These are phyloP conservation scores for Porites rus DNA, from an alignment of 92 coral and sea anemone species.

Conservation along the genomic window DNA sequence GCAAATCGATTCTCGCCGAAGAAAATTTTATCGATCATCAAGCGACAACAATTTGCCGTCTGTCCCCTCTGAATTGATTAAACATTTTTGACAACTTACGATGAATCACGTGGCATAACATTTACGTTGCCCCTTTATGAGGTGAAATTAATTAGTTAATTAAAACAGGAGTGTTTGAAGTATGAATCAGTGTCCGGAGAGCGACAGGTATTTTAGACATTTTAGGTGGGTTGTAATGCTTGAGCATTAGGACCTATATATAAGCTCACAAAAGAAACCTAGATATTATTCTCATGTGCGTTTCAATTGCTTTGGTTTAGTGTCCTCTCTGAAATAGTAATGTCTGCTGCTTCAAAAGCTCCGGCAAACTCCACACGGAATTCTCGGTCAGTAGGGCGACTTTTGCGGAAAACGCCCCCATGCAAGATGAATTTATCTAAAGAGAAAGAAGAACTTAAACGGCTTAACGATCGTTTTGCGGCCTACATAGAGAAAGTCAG, in stretches of 20 bases:
- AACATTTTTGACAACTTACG: too few species aligned
- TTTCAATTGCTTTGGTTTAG: background rate
- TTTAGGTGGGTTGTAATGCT: conserved; percentile 6
- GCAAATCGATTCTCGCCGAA: too few species aligned
- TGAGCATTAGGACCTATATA: background rate
- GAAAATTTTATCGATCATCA: too few species aligned
- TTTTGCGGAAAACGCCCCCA: conserved; percentile 9
- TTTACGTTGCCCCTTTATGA: conserved; percentile 17
- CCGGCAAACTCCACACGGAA: conserved; percentile 20
- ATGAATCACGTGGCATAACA: too few species aligned
- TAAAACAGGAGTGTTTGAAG: background rate
- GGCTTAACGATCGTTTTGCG: conserved; percentile 62
- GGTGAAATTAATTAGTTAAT: conserved; percentile 10
- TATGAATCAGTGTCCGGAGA: conserved; percentile 12
- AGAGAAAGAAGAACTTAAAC: conserved; percentile 56
- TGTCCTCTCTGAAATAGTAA: conserved; percentile 27
- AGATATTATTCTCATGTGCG: background rate
- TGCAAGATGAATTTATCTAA: conserved; percentile 56
- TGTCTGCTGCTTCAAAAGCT: conserved; percentile 11
- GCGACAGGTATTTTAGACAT: background rate
- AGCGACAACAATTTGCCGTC: too few species aligned
- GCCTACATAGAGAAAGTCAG: conserved; percentile 65
- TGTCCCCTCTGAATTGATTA: too few species aligned
- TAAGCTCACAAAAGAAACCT: background rate
- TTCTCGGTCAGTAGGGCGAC: conserved; percentile 25